Conservation (phyloP, 1,140 invertebrate genomes). For the Solen grandis region DNA sequence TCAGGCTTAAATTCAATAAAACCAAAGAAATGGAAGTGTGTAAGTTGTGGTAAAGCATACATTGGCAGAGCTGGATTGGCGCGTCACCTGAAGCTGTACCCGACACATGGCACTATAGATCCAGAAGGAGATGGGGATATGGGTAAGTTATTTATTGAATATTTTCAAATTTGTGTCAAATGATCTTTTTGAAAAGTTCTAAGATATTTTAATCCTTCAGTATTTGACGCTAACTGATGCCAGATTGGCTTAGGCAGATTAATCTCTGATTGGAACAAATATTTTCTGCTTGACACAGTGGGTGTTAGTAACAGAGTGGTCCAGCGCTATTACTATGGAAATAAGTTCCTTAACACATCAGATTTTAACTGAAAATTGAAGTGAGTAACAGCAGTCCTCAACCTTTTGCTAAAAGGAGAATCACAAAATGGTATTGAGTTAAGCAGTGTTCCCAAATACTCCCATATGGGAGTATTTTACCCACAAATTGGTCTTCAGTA, state of each 20-base stretch:
- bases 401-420: too few relatives aligned
- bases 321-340: too few relatives aligned
- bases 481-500: too few relatives aligned
- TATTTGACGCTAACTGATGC: not conserved
- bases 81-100: slow-evolving; percentile 85
- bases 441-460: too few relatives aligned
- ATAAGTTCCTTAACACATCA: too few relatives aligned
- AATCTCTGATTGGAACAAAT: not conserved
- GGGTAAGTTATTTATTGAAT: slow-evolving; percentile 8
- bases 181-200: not conserved
- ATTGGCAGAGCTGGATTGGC: slow-evolving; percentile 80
- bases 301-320: too few relatives aligned
- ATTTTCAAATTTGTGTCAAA: not conserved
- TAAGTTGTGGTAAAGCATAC: slow-evolving; percentile 80
- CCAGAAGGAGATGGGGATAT: slow-evolving; percentile 43
- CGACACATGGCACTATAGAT: slow-evolving; percentile 83
- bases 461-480: too few relatives aligned
- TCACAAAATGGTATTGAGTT: too few relatives aligned
- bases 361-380: too few relatives aligned
- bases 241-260: not conserved
- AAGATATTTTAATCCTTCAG: not conserved
- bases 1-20: slow-evolving; percentile 68
- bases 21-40: slow-evolving; percentile 78
- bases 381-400: too few relatives aligned
- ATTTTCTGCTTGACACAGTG: not conserved